These are phyloP conservation scores for Zosterops pallidus DNA, from an alignment of 2,113 vertebrate genomes.

Conservation along the genomic window DNA sequence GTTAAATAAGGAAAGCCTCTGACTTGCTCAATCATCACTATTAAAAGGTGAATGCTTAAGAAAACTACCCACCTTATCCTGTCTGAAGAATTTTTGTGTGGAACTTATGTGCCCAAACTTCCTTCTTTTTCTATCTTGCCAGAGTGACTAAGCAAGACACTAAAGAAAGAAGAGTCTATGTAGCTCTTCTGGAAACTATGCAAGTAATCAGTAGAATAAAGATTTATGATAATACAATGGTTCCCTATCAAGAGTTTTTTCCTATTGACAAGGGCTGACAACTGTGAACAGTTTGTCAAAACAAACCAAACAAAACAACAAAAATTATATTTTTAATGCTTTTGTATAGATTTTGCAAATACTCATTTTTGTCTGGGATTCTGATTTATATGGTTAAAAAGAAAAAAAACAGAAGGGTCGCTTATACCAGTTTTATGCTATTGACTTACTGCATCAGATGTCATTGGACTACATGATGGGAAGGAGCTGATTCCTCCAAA, in stretches of 20 bases:
- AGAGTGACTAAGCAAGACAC: background rate
- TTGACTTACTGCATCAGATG: background rate
- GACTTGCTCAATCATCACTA: background rate
- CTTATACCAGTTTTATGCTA: background rate
- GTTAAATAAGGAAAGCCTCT: background rate
- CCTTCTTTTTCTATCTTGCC: background rate
- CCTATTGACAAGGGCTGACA: background rate
- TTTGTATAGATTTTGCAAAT: background rate
- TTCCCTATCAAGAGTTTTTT: background rate
- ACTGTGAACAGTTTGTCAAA: background rate
- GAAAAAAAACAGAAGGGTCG: too few species aligned
- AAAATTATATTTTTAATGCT: background rate
- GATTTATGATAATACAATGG: background rate
- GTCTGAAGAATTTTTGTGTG: background rate
- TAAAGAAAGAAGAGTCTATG: background rate
- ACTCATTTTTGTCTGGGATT: background rate
- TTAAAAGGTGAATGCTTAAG: background rate
- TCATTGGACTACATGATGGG: background rate
- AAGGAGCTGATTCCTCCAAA: background rate
- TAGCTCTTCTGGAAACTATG: background rate
- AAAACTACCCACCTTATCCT: background rate
- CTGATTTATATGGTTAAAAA: background rate
- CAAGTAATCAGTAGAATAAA: background rate
- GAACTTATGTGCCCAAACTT: background rate
- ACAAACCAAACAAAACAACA: background rate